Evolutionary conservation across 2,113 vertebrate species (phyloP), one percentile per base, ranked within the genome.

Genomic region (Platysternon megacephalum): DNA sequence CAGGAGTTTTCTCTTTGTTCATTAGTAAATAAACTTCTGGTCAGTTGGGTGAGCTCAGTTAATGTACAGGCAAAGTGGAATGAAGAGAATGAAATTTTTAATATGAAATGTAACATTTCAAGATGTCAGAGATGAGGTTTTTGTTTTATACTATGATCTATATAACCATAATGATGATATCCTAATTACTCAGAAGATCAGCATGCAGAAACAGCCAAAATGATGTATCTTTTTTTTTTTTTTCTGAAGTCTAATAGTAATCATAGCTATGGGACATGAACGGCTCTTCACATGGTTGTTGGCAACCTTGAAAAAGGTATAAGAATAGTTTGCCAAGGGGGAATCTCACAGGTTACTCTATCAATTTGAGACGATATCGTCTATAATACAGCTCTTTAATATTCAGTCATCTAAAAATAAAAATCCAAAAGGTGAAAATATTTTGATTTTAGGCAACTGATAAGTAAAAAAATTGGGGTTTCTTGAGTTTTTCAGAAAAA

Each of bases 301-400:
- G 24, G 82, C 1, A 87, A 39, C 82, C 42, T 28, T 93, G 82
- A 86, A 52, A 86, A 55, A 81, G 11, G 19, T 72, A 22, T 58
- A 79, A 46, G 8, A 84, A 84, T 79, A 92, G 52, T 35, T 13
- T 56, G 8, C 80, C n/a, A 93, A 91, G 5, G n/a, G 9, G 19
- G 26, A 76, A 1, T 8, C 95, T 84, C 42, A 81, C 56, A 95
- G 85, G 4, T 74, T 35, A 61, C 51, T 28, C 35, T 0, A 1
- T 85, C 91, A 91, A 44, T 9, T 85, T 81, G 28, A 94, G 85
- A 87, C 76, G 81, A 39, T 32, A 68, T 5, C 82, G 55, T 8
- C 56, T 58, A 2, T 68, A 28, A 42, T 26, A 76, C 6, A 1
- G 4, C 2, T 35, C n/a, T n/a, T 39, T 72, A 65, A 80, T 29